Evolutionary conservation across 1,140 invertebrate genomes (phyloP), one percentile per base, ranked within the genome.

Genomic region (Luehdorfia chinensis): DNA sequence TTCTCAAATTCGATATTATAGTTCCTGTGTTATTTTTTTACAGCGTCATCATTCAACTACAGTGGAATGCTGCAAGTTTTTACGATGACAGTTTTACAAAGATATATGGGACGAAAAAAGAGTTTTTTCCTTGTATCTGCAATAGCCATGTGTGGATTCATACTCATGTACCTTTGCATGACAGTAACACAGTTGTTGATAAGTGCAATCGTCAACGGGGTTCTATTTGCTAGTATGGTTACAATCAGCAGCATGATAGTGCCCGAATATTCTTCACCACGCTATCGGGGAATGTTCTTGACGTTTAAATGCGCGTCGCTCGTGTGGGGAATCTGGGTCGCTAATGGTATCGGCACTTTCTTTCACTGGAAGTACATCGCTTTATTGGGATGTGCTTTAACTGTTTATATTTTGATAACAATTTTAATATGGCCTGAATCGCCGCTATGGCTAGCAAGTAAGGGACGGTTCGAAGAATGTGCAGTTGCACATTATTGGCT

Each of bases 281-380:
- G 53, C 28, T 68, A 66, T 21, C 54, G 70, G 2, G 70, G 66
- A 0, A 30, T 66, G 41, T 19, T 68, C 62, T 19, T 52, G 70
- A 8, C 64, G 65, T 50, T 57, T 0, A 74, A 71, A 52, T 39
- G 58, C 2, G 71, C 63, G n/a, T 56, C 54, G 1, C 50, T 68
- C 6, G 57, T 61, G 4, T 71, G 67, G 67, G 71, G 65, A 11
- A 59, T 74, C 2, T 71, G 61, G 62, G 52, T 47, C 0, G 50
- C 71, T 1, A 74, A 74, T 27, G 60, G 59, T 0, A 65, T 74
- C 1, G 71, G 71, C 0, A 69, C 67, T 0, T 71, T 65, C 19
- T 58, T 59, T 15, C 54, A 68, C 43, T 74, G 71, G 71, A 66
- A 52, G 31, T 55, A 66, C 7, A 71, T 75, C n/a, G 51, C 57